Conservation (phyloP, 1,140 invertebrate genomes). For the Ceratosolen solmsi region DNA sequence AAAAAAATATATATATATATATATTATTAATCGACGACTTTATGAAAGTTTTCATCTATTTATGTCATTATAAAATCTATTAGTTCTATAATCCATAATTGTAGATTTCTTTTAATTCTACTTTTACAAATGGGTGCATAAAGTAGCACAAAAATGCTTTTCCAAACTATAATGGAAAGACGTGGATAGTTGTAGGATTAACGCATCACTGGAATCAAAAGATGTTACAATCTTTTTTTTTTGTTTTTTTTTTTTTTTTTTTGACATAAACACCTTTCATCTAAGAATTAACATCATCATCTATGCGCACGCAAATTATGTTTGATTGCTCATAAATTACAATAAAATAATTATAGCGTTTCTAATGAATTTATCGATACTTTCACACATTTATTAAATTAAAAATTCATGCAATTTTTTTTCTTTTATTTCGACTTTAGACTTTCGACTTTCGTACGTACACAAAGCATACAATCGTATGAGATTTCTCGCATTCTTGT, state of each 20-base stretch:
- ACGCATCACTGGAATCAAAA: conserved; percentile 33
- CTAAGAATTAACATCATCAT: conserved; percentile 39
- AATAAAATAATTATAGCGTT: conserved; percentile 17
- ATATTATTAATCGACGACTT: neutral
- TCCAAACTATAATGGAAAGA: conserved; percentile 33
- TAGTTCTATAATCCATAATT: conserved; percentile 34
- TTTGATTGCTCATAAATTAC: conserved; percentile 39
- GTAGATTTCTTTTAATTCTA: neutral
- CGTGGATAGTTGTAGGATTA: conserved; percentile 27
- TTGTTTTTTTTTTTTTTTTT: no score
- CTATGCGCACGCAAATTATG: conserved; percentile 44
- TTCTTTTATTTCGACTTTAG: no score
- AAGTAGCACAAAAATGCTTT: conserved; percentile 7
- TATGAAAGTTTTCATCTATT: neutral
- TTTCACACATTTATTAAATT: conserved; percentile 21
- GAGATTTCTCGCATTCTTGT: neutral
- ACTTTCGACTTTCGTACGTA: neutral
- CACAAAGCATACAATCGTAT: neutral
- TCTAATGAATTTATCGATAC: conserved; percentile 14
- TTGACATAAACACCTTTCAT: conserved; percentile 9
- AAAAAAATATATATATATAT: neutral
- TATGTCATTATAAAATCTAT: conserved; percentile 27
- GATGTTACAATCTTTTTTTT: conserved; percentile 33
- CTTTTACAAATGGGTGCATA: conserved; percentile 11
- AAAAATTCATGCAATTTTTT: no score